Evolutionary conservation across 2,888 invertebrate genomes (phyloP).

Genomic region (Synanthedon formicaeformis): DNA sequence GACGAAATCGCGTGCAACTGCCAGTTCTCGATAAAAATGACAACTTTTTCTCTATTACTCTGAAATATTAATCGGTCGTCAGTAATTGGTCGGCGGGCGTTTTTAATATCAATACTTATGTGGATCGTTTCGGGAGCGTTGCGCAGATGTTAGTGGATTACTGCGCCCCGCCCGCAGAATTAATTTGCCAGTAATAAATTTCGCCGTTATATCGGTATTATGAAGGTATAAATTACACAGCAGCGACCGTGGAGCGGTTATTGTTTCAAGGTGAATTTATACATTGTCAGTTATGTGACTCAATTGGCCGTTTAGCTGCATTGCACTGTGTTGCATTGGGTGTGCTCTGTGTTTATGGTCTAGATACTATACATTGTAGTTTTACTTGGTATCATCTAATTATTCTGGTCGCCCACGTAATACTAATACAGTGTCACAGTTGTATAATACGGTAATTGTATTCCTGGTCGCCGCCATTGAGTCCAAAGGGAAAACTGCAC

Average conservation of each 20-base stretch:
- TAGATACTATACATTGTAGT: no score
- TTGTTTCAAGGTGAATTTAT: constrained; percentile 26
- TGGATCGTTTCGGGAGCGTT: constrained; percentile 14
- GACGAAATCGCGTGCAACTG: no score
- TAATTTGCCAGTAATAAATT: constrained; percentile 50
- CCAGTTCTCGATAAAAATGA: no score
- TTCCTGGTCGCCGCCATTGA: no score
- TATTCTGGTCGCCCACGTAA: no score
- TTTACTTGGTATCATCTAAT: no score
- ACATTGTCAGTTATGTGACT: constrained; percentile 7
- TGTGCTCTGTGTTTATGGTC: no score
- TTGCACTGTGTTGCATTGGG: background rate
- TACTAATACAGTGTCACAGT: no score
- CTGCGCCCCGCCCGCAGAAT: constrained; percentile 26
- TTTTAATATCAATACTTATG: constrained; percentile 32
- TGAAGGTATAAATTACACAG: constrained; percentile 44
- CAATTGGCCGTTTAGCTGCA: background rate
- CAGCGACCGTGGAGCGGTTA: constrained; percentile 15
- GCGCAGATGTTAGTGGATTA: constrained; percentile 40
- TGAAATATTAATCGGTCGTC: no score
- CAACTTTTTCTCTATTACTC: no score
- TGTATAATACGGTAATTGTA: no score
- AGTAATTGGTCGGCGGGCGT: constrained; percentile 9
- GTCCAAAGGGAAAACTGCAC: no score
- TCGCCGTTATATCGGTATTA: constrained; percentile 35